Evolutionary conservation across 37 sponge, comb jelly and placozoan species (phyloP), one percentile per base, ranked within the genome.

Genomic region (Theonella swinhoei): DNA sequence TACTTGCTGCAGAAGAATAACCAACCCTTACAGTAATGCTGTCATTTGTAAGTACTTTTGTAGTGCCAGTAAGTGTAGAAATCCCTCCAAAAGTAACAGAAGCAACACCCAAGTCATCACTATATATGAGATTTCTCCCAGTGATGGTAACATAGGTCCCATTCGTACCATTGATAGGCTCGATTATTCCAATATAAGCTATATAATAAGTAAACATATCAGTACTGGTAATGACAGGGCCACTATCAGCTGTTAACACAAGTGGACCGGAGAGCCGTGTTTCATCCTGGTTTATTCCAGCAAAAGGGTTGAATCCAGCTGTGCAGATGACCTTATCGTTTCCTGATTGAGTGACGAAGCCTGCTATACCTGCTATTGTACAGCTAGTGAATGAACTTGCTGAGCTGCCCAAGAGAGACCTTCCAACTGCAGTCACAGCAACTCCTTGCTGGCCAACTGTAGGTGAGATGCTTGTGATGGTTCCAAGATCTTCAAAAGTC

Each of bases 61-160:
- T n/a, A n/a, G n/a, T n/a, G 8, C 35, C 66, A 28, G 62, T 62
- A 8, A 22, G 17, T 29, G 75, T 75, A 17, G 32, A 61, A 1
- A 83, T 36, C 37, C 41, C 23, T 47, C 83, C 89, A 88, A 88
- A 82, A 1, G 26, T 62, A 1, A 88, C 83, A 19, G 25, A 29
- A 20, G 33, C 28, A 0, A 88, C 40, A n/a, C n/a, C n/a, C n/a
- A n/a, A n/a, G n/a, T n/a, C n/a, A 29, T 64, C 82, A 61, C 3
- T 34, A n/a, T 88, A 83, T 23, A 82, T 35, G 24, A 94, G 71
- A 58, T 83, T 79, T 0, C 26, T 36, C 4, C 95, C 95, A 42
- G 22, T 77, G 29, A 94, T 80, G 24, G 7, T 72, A 0, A 94
- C 86, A 7, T 30, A 20, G 20, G 95, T 94, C 0, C 91, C 95